Conservation (phyloP, 2,888 invertebrate species). For the Tipula vernalis region DNA sequence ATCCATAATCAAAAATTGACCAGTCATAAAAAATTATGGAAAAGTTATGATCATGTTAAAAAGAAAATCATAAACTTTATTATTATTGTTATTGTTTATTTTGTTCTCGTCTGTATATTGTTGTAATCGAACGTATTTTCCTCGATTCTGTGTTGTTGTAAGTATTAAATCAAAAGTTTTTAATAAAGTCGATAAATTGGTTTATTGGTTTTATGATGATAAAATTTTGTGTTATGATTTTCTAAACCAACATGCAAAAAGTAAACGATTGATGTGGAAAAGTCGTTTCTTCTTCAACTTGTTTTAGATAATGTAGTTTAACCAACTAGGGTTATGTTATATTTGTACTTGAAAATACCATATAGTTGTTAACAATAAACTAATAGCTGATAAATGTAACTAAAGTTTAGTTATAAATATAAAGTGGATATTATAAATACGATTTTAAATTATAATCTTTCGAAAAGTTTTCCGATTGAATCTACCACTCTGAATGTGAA, state of each 20-base stretch:
- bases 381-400: too few relatives aligned
- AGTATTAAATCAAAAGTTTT: neutral
- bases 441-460: too few relatives aligned
- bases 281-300: neutral
- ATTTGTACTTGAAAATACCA: too few relatives aligned
- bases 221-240: neutral
- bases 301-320: neutral
- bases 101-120: neutral
- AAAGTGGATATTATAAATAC: too few relatives aligned
- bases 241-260: neutral
- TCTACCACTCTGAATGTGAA: too few relatives aligned
- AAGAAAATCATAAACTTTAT: neutral
- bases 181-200: neutral
- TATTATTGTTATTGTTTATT: neutral
- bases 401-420: too few relatives aligned
- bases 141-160: neutral
- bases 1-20: neutral
- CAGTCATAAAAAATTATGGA: neutral
- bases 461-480: too few relatives aligned
- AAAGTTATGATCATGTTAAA: neutral
- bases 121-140: neutral
- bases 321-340: too few relatives aligned
- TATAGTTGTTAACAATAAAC: too few relatives aligned
- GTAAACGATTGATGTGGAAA: neutral
- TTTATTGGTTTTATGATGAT: neutral